These are phyloP conservation scores for Neoitamus cyanurus DNA, from an alignment of 2,888 invertebrate genomes.

Conservation along the genomic window DNA sequence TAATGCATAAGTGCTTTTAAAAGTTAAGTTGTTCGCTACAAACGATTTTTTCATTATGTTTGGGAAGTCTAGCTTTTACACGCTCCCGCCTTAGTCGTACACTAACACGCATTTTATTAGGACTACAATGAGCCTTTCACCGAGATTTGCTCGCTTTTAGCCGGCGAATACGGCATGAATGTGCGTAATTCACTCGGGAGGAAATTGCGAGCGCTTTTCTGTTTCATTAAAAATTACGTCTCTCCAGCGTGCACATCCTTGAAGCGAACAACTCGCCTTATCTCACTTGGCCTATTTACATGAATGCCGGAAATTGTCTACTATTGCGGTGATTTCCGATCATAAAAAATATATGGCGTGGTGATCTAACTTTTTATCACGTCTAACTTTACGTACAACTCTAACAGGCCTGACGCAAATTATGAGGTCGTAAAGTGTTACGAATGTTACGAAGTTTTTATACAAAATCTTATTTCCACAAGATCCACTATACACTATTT, in stretches of 20 bases:
- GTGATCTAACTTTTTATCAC: not conserved
- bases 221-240: not conserved
- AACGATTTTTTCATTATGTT: not conserved
- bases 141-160: not conserved
- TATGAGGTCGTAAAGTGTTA: no score
- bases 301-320: not conserved
- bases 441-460: no score
- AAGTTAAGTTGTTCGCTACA: not conserved
- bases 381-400: not conserved
- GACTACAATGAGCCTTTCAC: not conserved
- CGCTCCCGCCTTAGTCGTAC: not conserved
- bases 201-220: not conserved
- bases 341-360: not conserved
- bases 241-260: not conserved
- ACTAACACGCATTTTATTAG: not conserved
- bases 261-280: not conserved
- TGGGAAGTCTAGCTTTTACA: not conserved
- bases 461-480: no score
- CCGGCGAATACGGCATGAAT: not conserved
- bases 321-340: not conserved
- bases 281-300: not conserved
- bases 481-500: no score
- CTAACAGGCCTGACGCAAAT: no score
- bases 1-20: conserved; percentile 11
- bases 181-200: not conserved